Evolutionary conservation across 1,140 invertebrate species (phyloP).

Genomic region (Bicyclus anynana): DNA sequence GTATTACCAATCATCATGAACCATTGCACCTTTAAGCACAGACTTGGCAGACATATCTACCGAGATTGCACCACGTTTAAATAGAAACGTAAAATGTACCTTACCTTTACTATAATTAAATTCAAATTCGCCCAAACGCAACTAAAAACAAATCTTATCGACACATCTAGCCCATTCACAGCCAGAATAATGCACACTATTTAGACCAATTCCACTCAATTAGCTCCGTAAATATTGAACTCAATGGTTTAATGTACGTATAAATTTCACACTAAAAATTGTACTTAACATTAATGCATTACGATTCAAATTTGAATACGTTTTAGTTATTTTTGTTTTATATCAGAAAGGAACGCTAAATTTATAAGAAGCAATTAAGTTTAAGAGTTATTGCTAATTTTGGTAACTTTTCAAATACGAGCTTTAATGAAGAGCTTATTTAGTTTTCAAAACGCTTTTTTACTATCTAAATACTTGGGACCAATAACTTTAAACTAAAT

Average conservation of each 20-base stretch:
- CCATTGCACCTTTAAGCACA: neutral
- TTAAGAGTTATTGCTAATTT: no score
- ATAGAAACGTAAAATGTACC: neutral
- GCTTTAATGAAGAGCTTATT: no score
- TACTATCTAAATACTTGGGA: no score
- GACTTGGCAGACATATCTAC: neutral
- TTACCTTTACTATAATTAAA: neutral
- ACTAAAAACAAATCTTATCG: neutral
- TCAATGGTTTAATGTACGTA: constrained; percentile 7
- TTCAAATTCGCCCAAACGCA: neutral
- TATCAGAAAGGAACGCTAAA: no score
- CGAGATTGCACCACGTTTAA: neutral
- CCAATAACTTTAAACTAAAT: no score
- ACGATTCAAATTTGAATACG: neutral
- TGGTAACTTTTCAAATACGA: no score
- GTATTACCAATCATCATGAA: neutral
- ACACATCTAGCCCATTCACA: neutral
- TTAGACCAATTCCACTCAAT: constrained; percentile 16
- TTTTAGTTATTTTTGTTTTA: no score
- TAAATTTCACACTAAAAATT: neutral
- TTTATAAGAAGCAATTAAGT: no score
- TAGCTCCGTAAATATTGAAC: constrained; percentile 15
- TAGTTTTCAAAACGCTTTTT: no score
- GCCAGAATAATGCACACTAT: neutral
- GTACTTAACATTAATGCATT: neutral